Percentiles rank a stretch among this genome's conserved stretches.
Evolutionary conservation across 2,113 vertebrate species (phyloP).

Genomic region (Ptychochromis oligacanthus): DNA sequence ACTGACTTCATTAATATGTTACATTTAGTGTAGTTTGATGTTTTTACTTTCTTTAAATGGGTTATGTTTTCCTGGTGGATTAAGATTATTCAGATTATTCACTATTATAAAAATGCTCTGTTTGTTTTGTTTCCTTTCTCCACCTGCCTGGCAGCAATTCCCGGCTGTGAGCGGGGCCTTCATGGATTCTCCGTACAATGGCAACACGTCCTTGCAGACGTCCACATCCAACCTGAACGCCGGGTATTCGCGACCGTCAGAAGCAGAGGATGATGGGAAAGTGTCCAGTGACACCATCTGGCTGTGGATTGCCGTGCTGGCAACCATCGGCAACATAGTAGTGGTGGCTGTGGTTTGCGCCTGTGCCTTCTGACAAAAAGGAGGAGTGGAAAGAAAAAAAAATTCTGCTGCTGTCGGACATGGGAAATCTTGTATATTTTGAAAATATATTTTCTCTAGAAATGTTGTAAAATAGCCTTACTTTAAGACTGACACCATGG

Average conservation of each 20-base stretch:
- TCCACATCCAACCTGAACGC: slow-evolving; percentile 81
- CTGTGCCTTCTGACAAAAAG: slow-evolving; percentile 81
- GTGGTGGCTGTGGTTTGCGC: slow-evolving; percentile 85
- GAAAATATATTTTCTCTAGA: slow-evolving; percentile 44
- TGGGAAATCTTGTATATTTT: slow-evolving; percentile 20
- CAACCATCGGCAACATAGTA: slow-evolving; percentile 84
- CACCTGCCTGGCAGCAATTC: slow-evolving; percentile 65
- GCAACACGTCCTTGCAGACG: slow-evolving; percentile 81
- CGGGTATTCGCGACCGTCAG: slow-evolving; percentile 66
- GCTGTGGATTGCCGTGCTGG: slow-evolving; percentile 85
- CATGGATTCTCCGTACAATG: slow-evolving; percentile 83
- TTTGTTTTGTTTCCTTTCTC: not conserved
- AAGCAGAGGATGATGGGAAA: slow-evolving; percentile 80
- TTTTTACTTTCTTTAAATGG: too few species aligned
- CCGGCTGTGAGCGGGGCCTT: slow-evolving; percentile 76
- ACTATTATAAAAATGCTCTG: not conserved
- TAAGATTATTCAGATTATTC: too few species aligned
- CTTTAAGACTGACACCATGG: slow-evolving; percentile 15
- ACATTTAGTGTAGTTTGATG: too few species aligned
- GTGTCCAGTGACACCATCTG: slow-evolving; percentile 82
- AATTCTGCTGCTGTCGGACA: not conserved
- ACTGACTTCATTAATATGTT: not conserved
- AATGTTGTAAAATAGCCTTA: slow-evolving; percentile 41
- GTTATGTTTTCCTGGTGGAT: too few species aligned
- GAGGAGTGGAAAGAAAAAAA: slow-evolving; percentile 4